Conservation (phyloP, 2,888 invertebrate species). For the Rhodophaea formosa region DNA sequence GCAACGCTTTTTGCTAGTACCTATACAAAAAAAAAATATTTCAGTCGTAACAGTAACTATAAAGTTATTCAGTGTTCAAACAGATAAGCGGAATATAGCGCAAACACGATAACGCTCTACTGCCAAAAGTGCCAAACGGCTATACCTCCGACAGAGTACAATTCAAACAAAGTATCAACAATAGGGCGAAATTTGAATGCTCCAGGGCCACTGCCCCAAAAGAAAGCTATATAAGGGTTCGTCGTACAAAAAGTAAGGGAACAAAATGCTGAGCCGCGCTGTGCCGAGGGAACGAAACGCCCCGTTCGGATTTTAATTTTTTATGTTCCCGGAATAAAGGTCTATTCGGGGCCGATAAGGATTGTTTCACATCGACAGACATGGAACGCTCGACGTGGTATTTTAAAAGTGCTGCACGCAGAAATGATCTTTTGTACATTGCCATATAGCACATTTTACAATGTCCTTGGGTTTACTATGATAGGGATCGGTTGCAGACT, state of each 20-base stretch:
- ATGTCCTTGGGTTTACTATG: neutral
- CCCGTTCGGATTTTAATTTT: conserved; percentile 48
- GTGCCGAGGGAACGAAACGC: conserved; percentile 44
- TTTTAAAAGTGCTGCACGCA: neutral
- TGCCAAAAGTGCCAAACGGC: conserved; percentile 7
- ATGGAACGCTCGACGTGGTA: conserved; percentile 11
- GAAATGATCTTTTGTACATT: neutral
- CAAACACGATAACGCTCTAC: conserved; percentile 23
- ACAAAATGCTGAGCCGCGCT: conserved; percentile 33
- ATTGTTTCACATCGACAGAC: conserved; percentile 18
- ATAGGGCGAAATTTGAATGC: conserved; percentile 51
- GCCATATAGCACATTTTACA: neutral
- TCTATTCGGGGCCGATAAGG: conserved; percentile 24
- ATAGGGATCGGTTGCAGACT: conserved; percentile 10
- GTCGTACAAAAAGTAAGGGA: conserved; percentile 66
- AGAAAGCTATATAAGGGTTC: conserved; percentile 41
- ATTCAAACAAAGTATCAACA: conserved; percentile 36
- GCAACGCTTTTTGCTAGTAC: too few species aligned
- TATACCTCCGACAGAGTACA: conserved; percentile 23
- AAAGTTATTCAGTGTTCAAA: neutral
- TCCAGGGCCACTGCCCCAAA: conserved; percentile 44
- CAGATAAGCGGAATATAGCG: conserved; percentile 12
- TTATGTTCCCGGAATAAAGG: conserved; percentile 44
- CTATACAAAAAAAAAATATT: too few species aligned
- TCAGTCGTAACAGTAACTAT: neutral